Evolutionary conservation across 2,888 invertebrate genomes (phyloP), one percentile per base, ranked within the genome.

Genomic region (Erebia epiphron): DNA sequence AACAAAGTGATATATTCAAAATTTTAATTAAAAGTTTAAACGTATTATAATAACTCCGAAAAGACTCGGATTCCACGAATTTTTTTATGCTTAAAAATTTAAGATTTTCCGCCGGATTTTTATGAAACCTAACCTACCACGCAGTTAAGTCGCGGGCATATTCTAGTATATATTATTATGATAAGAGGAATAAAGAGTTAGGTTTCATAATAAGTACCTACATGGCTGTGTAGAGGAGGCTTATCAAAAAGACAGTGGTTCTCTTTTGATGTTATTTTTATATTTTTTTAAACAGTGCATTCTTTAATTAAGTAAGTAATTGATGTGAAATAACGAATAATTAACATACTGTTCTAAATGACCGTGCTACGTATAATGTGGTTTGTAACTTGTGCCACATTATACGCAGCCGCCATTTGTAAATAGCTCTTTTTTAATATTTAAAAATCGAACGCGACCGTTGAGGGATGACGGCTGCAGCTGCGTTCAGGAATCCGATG

Each of bases 401-500:
- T 16, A 18, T 54, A 10, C 11, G 54, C 18, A 18, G 54, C 54
- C 18, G 18, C 54, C 54, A 54, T 54, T 54, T 54, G 10, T 10
- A 54, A 54, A 54, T 54, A 16, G 18, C 4, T 56, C 26, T 57
- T 26, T 21, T 21, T 57, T 26, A 13, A 26, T 57, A 84, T 85
- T 88, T 84, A 76, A 89, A 88, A 90, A 88, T 85, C 83, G 86
- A 88, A 86, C 79, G 84, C 84, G 80, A 75, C 83, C 86, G 87
- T 83, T 88, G 87, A 84, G 87, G 86, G 85, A 83, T 90, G 90
- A 90, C 90, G 87, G 81, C 82, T 85, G 86, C 87, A 83, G 84
- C 88, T 86, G 89, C 91, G 90, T 88, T 90, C 89, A 91, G 90
- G 91, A 91, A 92, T 92, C 83, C 86, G 86, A 87, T 87, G 91